Conservation (phyloP, 2,888 invertebrate genomes). For the Ephialtes manifestator region DNA sequence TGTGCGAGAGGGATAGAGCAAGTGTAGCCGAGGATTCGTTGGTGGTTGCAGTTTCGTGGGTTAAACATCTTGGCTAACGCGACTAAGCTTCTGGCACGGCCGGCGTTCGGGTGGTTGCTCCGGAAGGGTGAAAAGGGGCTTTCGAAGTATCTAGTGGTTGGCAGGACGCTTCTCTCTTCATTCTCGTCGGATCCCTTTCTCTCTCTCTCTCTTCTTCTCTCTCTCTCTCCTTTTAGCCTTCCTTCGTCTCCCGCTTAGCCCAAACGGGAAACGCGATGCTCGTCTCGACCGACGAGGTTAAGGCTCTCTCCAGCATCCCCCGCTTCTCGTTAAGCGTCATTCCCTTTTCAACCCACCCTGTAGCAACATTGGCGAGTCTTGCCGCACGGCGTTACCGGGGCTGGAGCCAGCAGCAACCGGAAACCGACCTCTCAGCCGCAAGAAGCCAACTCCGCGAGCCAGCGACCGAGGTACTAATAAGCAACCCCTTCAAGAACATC, state of each 20-base stretch:
- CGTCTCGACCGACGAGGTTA: constrained; percentile 57
- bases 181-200: neutral
- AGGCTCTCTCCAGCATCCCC: constrained; percentile 47
- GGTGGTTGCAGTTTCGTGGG: constrained; percentile 43
- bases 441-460: constrained; percentile 62
- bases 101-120: constrained; percentile 31
- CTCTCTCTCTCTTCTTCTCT: constrained; percentile 2
- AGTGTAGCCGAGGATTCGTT: neutral
- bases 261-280: constrained; percentile 54
- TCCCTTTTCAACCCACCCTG: constrained; percentile 24
- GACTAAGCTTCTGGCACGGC: constrained; percentile 48
- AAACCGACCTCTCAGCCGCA: constrained; percentile 69
- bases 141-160: constrained; percentile 60
- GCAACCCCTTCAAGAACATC: constrained; percentile 70
- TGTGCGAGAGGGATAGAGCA: neutral
- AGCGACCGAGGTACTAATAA: constrained; percentile 69
- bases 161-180: constrained; percentile 51
- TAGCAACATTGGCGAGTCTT: constrained; percentile 49
- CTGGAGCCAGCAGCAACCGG: constrained; percentile 60
- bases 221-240: constrained; percentile 7
- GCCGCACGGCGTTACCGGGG: neutral
- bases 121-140: constrained; percentile 58
- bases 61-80: constrained; percentile 59
- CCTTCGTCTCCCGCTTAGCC: constrained; percentile 24
- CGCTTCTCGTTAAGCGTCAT: constrained; percentile 62